Evolutionary conservation across 2,797 vertebrate species (phyloP), one percentile per base, ranked within the genome.

Genomic region (Octomys mimax): DNA sequence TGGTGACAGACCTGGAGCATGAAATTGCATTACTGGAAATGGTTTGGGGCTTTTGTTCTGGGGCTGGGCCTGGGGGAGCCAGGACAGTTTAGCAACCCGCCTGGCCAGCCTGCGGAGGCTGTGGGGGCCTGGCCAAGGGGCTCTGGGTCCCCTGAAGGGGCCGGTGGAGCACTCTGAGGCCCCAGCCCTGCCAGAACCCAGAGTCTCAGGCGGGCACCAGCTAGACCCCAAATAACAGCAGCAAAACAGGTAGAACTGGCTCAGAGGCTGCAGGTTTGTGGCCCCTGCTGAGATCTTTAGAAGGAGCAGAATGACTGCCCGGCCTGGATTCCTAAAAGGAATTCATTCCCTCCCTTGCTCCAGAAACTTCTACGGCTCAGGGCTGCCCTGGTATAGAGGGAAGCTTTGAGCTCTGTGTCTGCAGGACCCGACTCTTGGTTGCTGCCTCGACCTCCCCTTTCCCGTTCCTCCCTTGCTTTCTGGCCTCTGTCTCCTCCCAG

Each of bases 11-110:
- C 68, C 92, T 96, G 4, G 96, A 95, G 97, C 96, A 66, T 97
- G 96, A 97, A 97, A 97, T 96, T 54, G 86, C 87, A 42, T 97
- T 95, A 96, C 96, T 96, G 95, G 95, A 96, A 97, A 92, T 78
- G 90, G 86, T 95, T 83, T 46, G 93, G 89, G 79, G 87, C 87
- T 92, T 97, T 95, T 97, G 96, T 95, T 95, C 94, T 11, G 33
- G 39, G 90, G 84, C 94, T 3, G 42, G 87, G 95, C 75, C 0
- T 6, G 31, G 49, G 33, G 16, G 24, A 36, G 84, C 59, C 2
- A 59, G 92, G 82, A 33, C 1, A n/a, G 77, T 36, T 70, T 62
- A 54, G 73, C 39, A 26, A 82, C 71, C 57, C 62, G 87, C 75
- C 71, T 28, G 4, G 96, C 96, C 88, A 4, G 87, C 83, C 92